Percentiles rank a stretch among this genome's conserved stretches.
Conservation (phyloP, 2,113 vertebrate genomes). For the Crocuta crocuta region DNA sequence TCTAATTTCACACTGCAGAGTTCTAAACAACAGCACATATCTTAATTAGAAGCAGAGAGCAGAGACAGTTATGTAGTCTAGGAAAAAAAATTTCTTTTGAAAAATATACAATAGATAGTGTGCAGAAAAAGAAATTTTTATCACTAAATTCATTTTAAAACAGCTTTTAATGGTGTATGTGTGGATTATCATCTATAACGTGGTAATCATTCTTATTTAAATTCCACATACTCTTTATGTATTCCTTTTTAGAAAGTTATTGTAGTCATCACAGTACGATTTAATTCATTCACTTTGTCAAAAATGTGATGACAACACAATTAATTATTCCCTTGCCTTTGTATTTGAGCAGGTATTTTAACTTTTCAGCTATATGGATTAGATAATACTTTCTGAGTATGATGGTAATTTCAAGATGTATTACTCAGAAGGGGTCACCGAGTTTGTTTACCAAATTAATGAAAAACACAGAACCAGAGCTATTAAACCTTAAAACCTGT, state of each 20-base stretch:
- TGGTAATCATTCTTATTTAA: conserved; percentile 62
- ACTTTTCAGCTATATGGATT: background rate
- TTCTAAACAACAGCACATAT: conserved; percentile 91
- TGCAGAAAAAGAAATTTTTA: conserved; percentile 22
- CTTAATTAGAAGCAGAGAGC: conserved; percentile 92
- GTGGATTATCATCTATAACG: conserved; percentile 59
- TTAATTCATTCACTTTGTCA: conserved; percentile 70
- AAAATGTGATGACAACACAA: conserved; percentile 16
- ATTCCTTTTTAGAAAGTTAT: conserved; percentile 75
- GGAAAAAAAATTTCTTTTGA: conserved; percentile 71
- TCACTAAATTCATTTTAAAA: conserved; percentile 66
- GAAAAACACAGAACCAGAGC: conserved; percentile 48
- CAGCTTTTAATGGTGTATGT: conserved; percentile 21
- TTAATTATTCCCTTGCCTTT: conserved; percentile 49
- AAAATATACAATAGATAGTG: conserved; percentile 37
- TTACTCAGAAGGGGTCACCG: conserved; percentile 57
- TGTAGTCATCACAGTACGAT: conserved; percentile 34
- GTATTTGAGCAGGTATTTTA: conserved; percentile 53
- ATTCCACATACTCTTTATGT: conserved; percentile 41
- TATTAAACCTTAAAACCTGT: conserved; percentile 59
- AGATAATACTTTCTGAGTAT: conserved; percentile 47
- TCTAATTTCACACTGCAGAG: conserved; percentile 94
- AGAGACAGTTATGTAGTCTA: conserved; percentile 86
- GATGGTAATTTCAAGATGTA: conserved; percentile 39
- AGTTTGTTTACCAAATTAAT: conserved; percentile 71